Base-by-base conservation (phyloP, 2,797 vertebrate genomes). In the Xyrichtys novacula region DNA sequence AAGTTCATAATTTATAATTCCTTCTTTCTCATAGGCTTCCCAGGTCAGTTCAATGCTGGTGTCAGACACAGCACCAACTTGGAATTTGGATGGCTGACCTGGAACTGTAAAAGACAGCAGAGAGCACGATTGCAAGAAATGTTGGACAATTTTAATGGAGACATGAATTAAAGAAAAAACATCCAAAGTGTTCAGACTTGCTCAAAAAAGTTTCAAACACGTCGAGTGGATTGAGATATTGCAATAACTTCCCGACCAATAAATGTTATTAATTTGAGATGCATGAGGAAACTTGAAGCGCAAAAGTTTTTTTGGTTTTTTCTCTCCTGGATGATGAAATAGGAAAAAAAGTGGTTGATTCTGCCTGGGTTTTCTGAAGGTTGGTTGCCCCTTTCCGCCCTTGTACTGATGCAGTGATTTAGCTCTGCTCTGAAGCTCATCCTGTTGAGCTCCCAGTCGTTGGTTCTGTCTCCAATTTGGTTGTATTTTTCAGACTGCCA, bases 21-120 rank as follows among this genome's bases (percentile, higher is more conserved):
- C 96, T 74, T 98, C 97, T 84, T 97, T 97, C 29, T 97, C 94
- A 23, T 92, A 92, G 1, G 98, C 96, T 53, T 97, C 97, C 98
- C 98, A 99, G 0, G 95, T 97, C 40, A 99, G 92, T 65, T 96
- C 81, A 10, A 99, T 95, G 83, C 95, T 97, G 0, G 96, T 98
- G 89, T 99, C 97, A 0, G 96, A 96, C 85, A 97, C 97, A 61
- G 96, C 95, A 54, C 97, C 97, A 0, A 96, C 94, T 86, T 95
- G 94, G 87, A 99, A 96, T 89, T 96, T 99, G 92, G 96, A 96
- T 1, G 98, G 98, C 88, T 99, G 94, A 71, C 91, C 93, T 44
- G 94, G 94, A 85, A 95, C 94, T 95, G 73, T 54, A 76, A 59
- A 62, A 57, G 25, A 78, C 16, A 63, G 34, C 49, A 52, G 6